These are phyloP conservation scores for Cygnus atratus DNA, from an alignment of 2,113 vertebrate species.

Conservation along the genomic window DNA sequence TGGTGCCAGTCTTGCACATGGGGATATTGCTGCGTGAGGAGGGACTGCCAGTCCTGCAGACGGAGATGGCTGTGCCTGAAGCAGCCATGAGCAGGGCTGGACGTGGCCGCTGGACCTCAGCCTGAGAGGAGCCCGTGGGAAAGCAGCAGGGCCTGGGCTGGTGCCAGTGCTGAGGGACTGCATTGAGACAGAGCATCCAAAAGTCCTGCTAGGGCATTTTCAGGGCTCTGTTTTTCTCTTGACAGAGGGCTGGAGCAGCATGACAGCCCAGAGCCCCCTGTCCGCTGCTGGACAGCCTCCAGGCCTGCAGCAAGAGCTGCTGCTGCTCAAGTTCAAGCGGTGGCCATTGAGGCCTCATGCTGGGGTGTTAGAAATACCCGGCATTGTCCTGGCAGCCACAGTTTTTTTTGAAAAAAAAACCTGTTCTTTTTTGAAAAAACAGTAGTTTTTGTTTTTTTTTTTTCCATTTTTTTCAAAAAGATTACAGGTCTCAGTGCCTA, in stretches of 20 bases:
- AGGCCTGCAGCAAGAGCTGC: background rate
- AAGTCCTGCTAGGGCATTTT: background rate
- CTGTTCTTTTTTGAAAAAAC: too few species aligned
- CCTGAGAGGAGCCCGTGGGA: rapidly evolving
- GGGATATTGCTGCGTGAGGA: background rate
- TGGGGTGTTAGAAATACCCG: background rate
- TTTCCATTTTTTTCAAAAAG: background rate
- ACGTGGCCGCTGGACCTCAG: background rate
- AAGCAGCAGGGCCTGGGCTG: background rate
- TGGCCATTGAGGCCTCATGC: background rate
- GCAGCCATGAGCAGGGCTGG: background rate
- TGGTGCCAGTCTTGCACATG: rapidly evolving
- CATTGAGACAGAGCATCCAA: background rate
- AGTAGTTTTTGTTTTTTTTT: background rate
- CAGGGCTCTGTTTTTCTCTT: background rate
- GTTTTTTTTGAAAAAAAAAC: too few species aligned
- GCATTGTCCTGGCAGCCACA: background rate
- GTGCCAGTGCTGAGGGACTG: background rate
- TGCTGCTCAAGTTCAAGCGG: background rate
- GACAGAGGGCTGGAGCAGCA: rapidly evolving
- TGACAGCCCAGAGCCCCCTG: rapidly evolving
- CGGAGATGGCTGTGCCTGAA: background rate
- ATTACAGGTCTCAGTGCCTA: rapidly evolving
- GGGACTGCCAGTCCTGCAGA: rapidly evolving
- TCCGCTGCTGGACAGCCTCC: rapidly evolving